Conservation (phyloP, 2,113 vertebrate genomes). For the Carlito syrichta region DNA sequence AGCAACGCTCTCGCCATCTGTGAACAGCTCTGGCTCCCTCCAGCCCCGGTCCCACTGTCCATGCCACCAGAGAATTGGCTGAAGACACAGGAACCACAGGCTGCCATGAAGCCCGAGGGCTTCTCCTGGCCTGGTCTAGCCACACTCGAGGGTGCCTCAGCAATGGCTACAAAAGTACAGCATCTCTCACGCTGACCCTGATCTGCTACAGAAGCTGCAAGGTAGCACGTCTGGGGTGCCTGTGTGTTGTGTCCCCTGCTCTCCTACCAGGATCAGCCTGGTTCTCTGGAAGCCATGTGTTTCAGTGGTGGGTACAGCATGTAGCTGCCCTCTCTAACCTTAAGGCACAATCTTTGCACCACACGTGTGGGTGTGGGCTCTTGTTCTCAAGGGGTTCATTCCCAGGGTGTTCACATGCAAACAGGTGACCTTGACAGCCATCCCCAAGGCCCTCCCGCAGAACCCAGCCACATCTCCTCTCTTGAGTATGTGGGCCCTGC, state of each 20-base stretch:
- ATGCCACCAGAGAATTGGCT: neutral
- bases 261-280: neutral
- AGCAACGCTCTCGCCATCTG: neutral
- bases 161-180: neutral
- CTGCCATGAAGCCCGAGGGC: fast-evolving
- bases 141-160: neutral
- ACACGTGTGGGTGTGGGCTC: neutral
- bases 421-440: neutral
- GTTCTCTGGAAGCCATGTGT: neutral
- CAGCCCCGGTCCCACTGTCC: no score
- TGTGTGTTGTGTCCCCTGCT: fast-evolving
- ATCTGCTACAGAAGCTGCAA: neutral
- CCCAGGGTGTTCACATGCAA: neutral
- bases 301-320: neutral
- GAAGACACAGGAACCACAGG: neutral
- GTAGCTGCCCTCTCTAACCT: neutral
- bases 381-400: neutral
- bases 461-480: neutral
- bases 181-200: neutral
- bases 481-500: neutral
- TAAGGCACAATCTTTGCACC: neutral
- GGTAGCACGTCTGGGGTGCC: neutral
- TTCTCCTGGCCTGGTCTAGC: neutral
- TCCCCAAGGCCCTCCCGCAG: neutral
- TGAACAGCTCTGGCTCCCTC: neutral